Evolutionary conservation across 2,797 vertebrate species (phyloP).

Genomic region (Serranus cabrilla): DNA sequence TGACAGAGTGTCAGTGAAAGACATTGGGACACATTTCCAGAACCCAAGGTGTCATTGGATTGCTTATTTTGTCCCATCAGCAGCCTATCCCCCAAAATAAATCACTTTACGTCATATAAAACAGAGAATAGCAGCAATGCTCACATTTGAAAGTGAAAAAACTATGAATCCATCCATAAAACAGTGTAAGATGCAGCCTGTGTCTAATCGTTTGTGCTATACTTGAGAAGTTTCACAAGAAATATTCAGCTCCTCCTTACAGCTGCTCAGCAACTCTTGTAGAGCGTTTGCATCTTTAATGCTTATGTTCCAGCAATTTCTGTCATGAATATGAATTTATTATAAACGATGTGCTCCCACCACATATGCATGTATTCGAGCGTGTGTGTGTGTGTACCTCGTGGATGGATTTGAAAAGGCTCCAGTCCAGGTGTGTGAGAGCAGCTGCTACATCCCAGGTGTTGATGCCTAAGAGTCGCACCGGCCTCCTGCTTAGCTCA

Average conservation of each 20-base stretch:
- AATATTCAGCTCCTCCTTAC: constrained; percentile 24
- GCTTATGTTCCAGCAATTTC: constrained; percentile 35
- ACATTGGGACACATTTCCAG: not conserved
- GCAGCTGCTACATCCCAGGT: constrained; percentile 97
- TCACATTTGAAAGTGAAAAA: not conserved
- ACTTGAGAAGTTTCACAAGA: constrained; percentile 12
- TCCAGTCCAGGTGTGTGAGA: constrained; percentile 97
- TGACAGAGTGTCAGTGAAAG: not conserved
- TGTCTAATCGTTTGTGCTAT: not conserved
- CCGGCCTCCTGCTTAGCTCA: constrained; percentile 90
- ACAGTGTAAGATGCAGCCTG: constrained; percentile 7
- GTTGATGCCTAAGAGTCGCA: constrained; percentile 95
- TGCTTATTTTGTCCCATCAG: not conserved
- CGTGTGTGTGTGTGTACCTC: constrained; percentile 85
- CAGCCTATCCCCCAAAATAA: not conserved
- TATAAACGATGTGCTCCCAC: constrained; percentile 16
- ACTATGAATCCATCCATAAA: too few species aligned
- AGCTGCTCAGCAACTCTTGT: constrained; percentile 26
- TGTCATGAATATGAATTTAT: constrained; percentile 50
- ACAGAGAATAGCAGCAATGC: not conserved
- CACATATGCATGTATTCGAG: not conserved
- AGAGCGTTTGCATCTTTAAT: constrained; percentile 56
- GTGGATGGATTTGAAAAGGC: constrained; percentile 96
- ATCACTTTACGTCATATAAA: not conserved
- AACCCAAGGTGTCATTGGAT: not conserved